Percentiles rank a stretch among this genome's conserved stretches.
phyloP scores from a whole-genome alignment of 1,140 invertebrate genomes.

The Trichomalopsis sarcophagae region DNA sequence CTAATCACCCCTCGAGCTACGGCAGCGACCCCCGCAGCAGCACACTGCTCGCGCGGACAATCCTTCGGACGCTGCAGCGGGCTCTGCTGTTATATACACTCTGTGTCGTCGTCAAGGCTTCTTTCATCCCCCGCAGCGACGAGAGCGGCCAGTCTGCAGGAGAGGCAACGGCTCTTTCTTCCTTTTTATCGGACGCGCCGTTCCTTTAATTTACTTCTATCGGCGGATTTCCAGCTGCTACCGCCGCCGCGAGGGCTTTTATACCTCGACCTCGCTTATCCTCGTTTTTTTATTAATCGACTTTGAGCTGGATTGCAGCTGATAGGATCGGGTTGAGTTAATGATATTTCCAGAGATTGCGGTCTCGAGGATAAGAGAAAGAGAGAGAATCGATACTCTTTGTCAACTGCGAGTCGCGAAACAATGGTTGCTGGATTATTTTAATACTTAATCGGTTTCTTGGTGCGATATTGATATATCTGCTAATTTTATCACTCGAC shows the following conservation, averaged over 20 bases:
- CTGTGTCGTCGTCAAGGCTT: not conserved
- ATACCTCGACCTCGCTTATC: not conserved
- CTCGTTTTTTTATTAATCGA: constrained; percentile 19
- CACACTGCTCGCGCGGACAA: constrained; percentile 10
- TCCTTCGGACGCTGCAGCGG: not conserved
- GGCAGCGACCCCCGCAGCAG: not conserved
- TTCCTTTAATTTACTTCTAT: constrained; percentile 25
- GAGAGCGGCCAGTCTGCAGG: no score
- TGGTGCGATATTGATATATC: no score
- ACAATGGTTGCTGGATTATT: not conserved
- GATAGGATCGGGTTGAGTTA: constrained; percentile 1
- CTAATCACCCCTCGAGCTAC: not conserved
- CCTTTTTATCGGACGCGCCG: constrained; percentile 4
- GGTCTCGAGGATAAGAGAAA: not conserved
- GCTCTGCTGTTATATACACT: no score
- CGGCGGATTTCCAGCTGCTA: not conserved
- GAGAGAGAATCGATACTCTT: not conserved
- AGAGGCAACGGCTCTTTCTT: constrained; percentile 15
- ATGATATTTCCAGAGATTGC: not conserved
- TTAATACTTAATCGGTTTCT: not conserved
- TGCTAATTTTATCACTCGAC: no score
- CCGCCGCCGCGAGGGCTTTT: not conserved
- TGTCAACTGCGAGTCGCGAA: not conserved
- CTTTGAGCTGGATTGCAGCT: constrained; percentile 9
- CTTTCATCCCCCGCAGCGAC: constrained; percentile 27